Evolutionary conservation across 2,113 vertebrate species (phyloP).

Genomic region (Balaeniceps rex): DNA sequence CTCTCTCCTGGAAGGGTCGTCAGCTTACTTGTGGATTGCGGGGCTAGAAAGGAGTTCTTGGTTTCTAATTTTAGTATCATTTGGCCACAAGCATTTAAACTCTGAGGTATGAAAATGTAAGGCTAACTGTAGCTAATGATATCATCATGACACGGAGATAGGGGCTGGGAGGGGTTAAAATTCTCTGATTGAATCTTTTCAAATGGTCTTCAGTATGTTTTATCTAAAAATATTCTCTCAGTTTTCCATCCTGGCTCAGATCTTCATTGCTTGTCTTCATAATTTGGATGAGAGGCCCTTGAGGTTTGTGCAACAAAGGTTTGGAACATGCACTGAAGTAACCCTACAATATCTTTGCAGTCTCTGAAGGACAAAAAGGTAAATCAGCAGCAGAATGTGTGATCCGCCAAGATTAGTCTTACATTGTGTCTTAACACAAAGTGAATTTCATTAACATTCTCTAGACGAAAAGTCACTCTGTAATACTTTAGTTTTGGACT

Average conservation of each 20-base stretch:
- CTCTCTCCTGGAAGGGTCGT: neutral
- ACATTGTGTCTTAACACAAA: conserved; percentile 24
- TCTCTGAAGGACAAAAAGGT: neutral
- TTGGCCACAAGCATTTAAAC: neutral
- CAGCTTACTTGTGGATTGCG: neutral
- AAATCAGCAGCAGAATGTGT: neutral
- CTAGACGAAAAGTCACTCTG: neutral
- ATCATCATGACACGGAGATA: rapidly evolving
- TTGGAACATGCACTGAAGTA: neutral
- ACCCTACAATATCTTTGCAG: neutral
- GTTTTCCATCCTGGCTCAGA: neutral
- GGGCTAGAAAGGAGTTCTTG: neutral
- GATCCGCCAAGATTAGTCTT: conserved; percentile 21
- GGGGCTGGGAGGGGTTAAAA: neutral
- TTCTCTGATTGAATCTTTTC: neutral
- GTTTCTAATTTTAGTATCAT: neutral
- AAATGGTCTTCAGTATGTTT: neutral
- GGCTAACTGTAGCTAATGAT: neutral
- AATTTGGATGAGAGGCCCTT: neutral
- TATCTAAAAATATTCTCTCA: neutral
- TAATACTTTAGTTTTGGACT: neutral
- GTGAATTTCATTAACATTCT: conserved; percentile 49
- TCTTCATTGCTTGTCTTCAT: neutral
- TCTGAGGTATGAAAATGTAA: neutral
- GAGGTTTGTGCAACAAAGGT: neutral